These are phyloP conservation scores for Amblyopsis hoosieri DNA, from an alignment of 2,797 vertebrate genomes.

Conservation along the genomic window DNA sequence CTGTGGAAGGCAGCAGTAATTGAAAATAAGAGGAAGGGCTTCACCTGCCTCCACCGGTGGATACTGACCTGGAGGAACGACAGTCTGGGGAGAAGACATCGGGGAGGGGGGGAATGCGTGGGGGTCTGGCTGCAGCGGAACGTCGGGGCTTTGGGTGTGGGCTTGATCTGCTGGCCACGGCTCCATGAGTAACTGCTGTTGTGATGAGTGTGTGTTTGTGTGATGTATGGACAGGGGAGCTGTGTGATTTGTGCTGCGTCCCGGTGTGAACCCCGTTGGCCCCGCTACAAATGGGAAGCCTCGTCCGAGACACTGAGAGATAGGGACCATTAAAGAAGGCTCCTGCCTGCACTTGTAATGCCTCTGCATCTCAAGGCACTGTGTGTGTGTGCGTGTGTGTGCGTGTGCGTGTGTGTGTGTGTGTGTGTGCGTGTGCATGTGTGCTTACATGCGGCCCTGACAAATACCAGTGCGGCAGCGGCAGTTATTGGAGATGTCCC, in stretches of 20 bases:
- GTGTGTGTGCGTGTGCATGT: slow-evolving; percentile 29
- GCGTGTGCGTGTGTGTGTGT: slow-evolving; percentile 13
- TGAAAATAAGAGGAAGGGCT: slow-evolving; percentile 39
- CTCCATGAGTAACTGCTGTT: slow-evolving; percentile 59
- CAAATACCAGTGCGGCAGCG: slow-evolving; percentile 12
- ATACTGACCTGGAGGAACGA: slow-evolving; percentile 11
- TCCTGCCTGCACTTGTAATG: slow-evolving; percentile 49
- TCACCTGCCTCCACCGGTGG: neutral
- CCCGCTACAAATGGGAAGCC: slow-evolving; percentile 33
- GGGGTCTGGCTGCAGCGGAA: slow-evolving; percentile 30
- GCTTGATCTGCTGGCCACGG: slow-evolving; percentile 38
- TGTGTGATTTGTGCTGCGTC: slow-evolving; percentile 31
- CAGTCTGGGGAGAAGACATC: slow-evolving; percentile 25
- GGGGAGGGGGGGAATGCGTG: neutral
- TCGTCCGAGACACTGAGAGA: slow-evolving; percentile 43
- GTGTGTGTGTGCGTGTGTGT: slow-evolving; percentile 10
- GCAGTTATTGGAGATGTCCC: no score
- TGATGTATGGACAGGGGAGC: slow-evolving; percentile 39
- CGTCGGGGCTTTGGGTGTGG: slow-evolving; percentile 37
- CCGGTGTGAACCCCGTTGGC: slow-evolving; percentile 47
- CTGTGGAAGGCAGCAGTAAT: slow-evolving; percentile 19
- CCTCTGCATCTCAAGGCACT: slow-evolving; percentile 29
- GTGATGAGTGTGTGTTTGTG: slow-evolving; percentile 41
- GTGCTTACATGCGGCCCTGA: slow-evolving; percentile 7
- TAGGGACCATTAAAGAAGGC: slow-evolving; percentile 50